These are phyloP conservation scores for Gnathonemus longibarbis DNA, from an alignment of 2,113 vertebrate species.

Conservation along the genomic window DNA sequence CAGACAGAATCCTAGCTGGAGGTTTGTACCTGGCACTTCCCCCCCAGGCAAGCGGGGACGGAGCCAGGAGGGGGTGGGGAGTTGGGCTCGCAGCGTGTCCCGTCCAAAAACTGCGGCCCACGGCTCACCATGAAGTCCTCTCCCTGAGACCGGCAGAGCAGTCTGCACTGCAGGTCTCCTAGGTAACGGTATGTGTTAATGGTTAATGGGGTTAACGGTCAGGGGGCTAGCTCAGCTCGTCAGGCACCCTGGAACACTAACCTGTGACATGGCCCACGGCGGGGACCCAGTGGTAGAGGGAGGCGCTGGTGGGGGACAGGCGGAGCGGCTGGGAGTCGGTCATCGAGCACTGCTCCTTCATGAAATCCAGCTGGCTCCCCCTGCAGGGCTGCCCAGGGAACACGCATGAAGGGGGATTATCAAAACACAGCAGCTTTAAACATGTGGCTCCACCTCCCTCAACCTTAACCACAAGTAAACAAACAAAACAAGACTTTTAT, in stretches of 20 bases:
- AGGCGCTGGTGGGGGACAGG: constrained; percentile 42
- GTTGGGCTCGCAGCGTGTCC: constrained; percentile 77
- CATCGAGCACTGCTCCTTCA: constrained; percentile 78
- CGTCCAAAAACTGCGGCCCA: constrained; percentile 73
- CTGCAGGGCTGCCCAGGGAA: constrained; percentile 61
- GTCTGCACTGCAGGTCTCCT: constrained; percentile 79
- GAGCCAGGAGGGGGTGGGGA: constrained; percentile 30
- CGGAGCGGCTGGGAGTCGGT: constrained; percentile 68
- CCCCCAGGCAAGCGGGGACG: constrained; percentile 66
- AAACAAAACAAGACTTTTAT: background rate
- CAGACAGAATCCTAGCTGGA: background rate
- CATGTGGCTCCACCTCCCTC: background rate
- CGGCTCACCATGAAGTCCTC: constrained; percentile 79
- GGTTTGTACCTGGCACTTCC: constrained; percentile 72
- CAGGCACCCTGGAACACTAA: constrained; percentile 33
- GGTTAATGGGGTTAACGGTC: background rate
- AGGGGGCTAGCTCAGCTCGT: background rate
- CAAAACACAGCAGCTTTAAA: background rate
- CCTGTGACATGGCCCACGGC: constrained; percentile 70
- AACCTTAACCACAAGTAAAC: background rate
- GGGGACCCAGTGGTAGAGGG: constrained; percentile 77
- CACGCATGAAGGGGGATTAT: background rate
- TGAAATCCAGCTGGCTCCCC: constrained; percentile 75
- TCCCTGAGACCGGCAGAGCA: constrained; percentile 72
- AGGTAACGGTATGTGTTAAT: background rate